Evolutionary conservation across 2,888 invertebrate genomes (phyloP), one percentile per base, ranked within the genome.

Genomic region (Diplolepis rosae): DNA sequence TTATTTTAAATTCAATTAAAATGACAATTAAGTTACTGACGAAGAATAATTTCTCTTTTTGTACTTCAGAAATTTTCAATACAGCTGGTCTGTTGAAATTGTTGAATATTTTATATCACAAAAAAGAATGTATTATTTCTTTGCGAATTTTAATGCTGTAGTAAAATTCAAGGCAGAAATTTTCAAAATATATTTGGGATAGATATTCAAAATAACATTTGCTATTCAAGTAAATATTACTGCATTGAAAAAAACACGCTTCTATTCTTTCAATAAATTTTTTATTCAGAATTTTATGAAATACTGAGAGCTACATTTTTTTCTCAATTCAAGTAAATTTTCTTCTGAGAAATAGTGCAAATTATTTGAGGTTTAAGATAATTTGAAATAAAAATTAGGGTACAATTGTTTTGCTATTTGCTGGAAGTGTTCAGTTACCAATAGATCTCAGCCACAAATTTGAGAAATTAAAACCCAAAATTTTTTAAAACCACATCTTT

Each of bases 371-470:
- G n/a, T n/a, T n/a, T n/a, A n/a, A n/a, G n/a, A n/a, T n/a, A n/a
- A n/a, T n/a, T n/a, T n/a, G n/a, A n/a, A n/a, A n/a, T n/a, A n/a
- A n/a, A n/a, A n/a, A n/a, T n/a, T n/a, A n/a, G n/a, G n/a, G n/a
- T n/a, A n/a, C n/a, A n/a, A n/a, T n/a, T n/a, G 35, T 61, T 61
- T 61, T 24, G 35, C 13, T 27, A 32, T 35, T 39, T 18, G 32
- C 32, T 61, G 13, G 22, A 61, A 61, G 39, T 27, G 6, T 52
- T 28, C 6, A 52, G 28, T 52, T n/a, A 28, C 24, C n/a, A 39
- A 39, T 7, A 24, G 24, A 39, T 61, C 61, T 32, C 27, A 4
- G n/a, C n/a, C 39, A 61, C 61, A 61, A 61, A 61, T 39, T n/a
- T 13, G n/a, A 61, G 27, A 27, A 42, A 39, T 27, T 61, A 24